Conservation (phyloP, 2,888 invertebrate genomes). For the Chrysolina oricalcia region DNA sequence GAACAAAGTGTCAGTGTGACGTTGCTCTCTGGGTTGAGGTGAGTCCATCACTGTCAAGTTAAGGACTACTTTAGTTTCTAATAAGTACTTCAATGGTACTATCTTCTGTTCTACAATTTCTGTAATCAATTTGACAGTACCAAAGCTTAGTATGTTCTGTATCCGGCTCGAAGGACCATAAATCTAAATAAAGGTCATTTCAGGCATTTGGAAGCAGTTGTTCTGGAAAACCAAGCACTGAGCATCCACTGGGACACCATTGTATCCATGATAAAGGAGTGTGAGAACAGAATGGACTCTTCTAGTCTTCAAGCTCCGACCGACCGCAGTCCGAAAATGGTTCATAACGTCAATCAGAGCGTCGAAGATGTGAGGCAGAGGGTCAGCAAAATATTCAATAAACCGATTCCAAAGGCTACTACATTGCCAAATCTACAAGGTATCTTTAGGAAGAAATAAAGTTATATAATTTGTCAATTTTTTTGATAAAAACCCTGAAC, state of each 20-base stretch:
- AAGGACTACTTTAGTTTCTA: too few relatives aligned
- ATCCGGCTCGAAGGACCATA: too few relatives aligned
- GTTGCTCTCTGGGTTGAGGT: slow-evolving; percentile 74
- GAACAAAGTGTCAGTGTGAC: slow-evolving; percentile 71
- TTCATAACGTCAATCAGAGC: slow-evolving; percentile 72
- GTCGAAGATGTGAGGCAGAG: slow-evolving; percentile 77
- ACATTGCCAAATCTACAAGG: slow-evolving; percentile 70
- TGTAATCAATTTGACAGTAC: too few relatives aligned
- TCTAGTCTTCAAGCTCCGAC: slow-evolving; percentile 32
- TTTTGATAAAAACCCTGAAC: not conserved
- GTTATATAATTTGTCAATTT: slow-evolving; percentile 6
- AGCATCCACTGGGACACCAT: slow-evolving; percentile 73
- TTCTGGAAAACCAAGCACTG: slow-evolving; percentile 70
- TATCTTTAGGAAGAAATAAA: slow-evolving; percentile 72
- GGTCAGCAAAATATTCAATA: slow-evolving; percentile 76
- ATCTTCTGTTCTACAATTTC: too few relatives aligned
- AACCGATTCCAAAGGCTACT: slow-evolving; percentile 67
- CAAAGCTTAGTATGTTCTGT: too few relatives aligned
- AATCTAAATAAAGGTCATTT: not conserved
- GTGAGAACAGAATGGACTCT: slow-evolving; percentile 71
- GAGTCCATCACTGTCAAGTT: not conserved
- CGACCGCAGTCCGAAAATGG: slow-evolving; percentile 58
- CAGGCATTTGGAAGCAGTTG: slow-evolving; percentile 72
- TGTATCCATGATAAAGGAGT: slow-evolving; percentile 73
- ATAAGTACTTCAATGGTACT: too few relatives aligned